Evolutionary conservation across 1,140 invertebrate species (phyloP), one percentile per base, ranked within the genome.

Genomic region (Drosophila arawakana): DNA sequence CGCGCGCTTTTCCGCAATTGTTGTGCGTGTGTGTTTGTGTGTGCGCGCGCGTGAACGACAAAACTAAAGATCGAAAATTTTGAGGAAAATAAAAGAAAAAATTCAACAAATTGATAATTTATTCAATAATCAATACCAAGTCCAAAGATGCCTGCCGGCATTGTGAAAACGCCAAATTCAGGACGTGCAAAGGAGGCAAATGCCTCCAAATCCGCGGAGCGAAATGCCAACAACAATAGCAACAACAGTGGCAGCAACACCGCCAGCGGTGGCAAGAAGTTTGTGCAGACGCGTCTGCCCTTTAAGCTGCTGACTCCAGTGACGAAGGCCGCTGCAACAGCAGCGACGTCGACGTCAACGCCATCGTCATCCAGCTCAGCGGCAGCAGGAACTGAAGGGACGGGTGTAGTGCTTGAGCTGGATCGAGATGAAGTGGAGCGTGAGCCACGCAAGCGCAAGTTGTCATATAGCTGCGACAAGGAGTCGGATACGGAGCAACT

Each of bases 251-350:
- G 1, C 50, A 35, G 8, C 30, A 15, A 15, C 30, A 84, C 59
- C 10, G 47, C 49, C 13, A 91, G 84, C 73, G 76, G 77, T 55
- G 86, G 81, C 57, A 92, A 92, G 43, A 93, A 93, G 55, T 71
- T 93, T 6, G 91, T 92, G 7, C 92, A 93, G 62, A 92, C 92
- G 30, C 84, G 91, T 43, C 72, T 93, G 39, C 92, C 91, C 1
- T 93, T 93, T 15, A 92, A 92, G 66, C 60, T 92, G 25, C 66
- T 92, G 11, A 58, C 84, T 25, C 81, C 90, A 1, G 67, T 70
- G 3, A 59, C 77, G 1, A 54, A 59, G 7, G 8, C 37, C 2
- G 46, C n/a, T 3, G 11, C 50, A 39, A n/a, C 62, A 30, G 34
- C 44, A 6, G 9, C 44, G 3, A 8, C 62, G n/a, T 8, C 49